Base-by-base conservation (phyloP, 2,888 invertebrate species). In the Drosophila ezoana region DNA sequence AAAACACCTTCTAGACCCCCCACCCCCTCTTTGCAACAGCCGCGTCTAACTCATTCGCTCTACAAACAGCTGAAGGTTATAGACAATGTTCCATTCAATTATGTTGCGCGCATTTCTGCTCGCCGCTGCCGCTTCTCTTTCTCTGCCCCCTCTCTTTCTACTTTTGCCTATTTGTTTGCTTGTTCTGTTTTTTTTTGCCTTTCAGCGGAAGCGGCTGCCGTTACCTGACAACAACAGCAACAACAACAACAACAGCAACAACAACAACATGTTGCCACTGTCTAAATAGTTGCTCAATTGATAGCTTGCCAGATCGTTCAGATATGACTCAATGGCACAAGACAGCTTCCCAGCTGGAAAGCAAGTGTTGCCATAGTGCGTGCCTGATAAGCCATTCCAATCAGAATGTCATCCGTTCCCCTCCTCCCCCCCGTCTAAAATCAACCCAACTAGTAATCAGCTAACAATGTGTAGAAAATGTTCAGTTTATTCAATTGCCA, bases 141-240 rank as follows among this genome's bases (percentile, higher is more conserved):
- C 16, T 8, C 9, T 18, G 20, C 35, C n/a, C 4, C 38, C 40
- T 8, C 6, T 23, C 28, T 28, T 2, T 14, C 38, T 20, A 38
- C 38, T 35, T 14, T 14, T 11, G 53, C 14, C 23, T 63, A 51
- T 70, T 37, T 56, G 53, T 53, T 70, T 49, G 53, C 61, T 77
- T 67, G 66, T 76, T 69, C 58, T 62, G 56, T 51, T 60, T 13
- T 38, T 23, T 65, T 63, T 52, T 48, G 20, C 38, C 49, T 72
- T 61, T 48, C 65, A 79, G 61, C 85, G 80, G 87, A 87, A 87
- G 72, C 71, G 37, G 48, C 71, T 54, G 81, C 87, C 79, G 81
- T 81, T 81, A 86, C 47, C 51, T 66, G 59, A 59, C 58, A 44
- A 52, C 47, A 58, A 44, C 35, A 54, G 58, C 58, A 60, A n/a